Conservation (phyloP, 2,888 invertebrate species). For the Silvanus unidentatus region DNA sequence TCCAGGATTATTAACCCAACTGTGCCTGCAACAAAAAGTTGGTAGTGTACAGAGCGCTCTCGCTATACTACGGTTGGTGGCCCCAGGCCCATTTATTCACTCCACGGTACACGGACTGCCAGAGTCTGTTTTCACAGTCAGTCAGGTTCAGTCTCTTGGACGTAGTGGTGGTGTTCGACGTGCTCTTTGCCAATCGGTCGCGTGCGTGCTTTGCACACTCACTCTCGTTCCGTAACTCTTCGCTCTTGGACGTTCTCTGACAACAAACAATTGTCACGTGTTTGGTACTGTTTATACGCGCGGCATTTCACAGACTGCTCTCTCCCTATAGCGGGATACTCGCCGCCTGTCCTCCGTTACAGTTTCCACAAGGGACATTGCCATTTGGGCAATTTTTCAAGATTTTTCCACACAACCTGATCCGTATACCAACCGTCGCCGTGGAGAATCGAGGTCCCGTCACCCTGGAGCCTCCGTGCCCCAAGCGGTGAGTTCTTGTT, state of each 20-base stretch:
- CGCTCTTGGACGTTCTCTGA: neutral
- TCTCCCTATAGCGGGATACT: too few species aligned
- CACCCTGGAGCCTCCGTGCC: conserved; percentile 45
- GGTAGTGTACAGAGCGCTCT: conserved; percentile 20
- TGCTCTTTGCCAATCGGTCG: neutral
- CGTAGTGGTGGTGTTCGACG: conserved; percentile 1
- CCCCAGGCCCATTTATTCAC: conserved; percentile 16
- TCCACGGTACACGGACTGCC: neutral
- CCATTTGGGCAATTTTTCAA: conserved; percentile 21
- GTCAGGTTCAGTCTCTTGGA: conserved; percentile 13
- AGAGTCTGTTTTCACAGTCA: conserved; percentile 30
- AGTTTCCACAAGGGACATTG: too few species aligned
- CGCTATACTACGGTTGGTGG: conserved; percentile 37
- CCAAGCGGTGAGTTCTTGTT: conserved; percentile 37
- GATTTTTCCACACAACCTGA: conserved; percentile 37
- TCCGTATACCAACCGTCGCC: conserved; percentile 27
- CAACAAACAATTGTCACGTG: conserved; percentile 11
- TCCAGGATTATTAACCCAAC: conserved; percentile 40
- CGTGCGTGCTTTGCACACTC: neutral
- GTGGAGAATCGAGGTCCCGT: conserved; percentile 38
- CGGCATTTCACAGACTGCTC: neutral
- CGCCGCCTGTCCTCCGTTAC: too few species aligned
- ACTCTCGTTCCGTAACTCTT: neutral
- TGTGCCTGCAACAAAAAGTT: conserved; percentile 38
- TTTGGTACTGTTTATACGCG: conserved; percentile 1